Conservation (phyloP, 2,797 vertebrate genomes). For the Halcyon leucocephala region DNA sequence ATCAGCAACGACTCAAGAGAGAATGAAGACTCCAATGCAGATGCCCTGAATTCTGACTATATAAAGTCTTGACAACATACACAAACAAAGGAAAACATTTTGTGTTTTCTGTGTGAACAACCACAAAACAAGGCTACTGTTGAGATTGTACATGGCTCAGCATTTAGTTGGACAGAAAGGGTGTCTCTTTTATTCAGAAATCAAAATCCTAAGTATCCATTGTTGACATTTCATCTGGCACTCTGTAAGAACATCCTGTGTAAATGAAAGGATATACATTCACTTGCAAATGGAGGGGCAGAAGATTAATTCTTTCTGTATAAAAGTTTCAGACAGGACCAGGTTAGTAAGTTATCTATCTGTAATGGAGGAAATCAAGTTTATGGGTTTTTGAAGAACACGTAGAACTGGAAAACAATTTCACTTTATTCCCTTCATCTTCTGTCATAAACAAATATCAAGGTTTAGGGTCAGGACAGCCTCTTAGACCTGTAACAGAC, state of each 20-base stretch:
- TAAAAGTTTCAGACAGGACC: not conserved
- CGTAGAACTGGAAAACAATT: not conserved
- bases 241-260: not conserved
- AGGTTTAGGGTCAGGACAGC: too few species aligned
- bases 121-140: not conserved
- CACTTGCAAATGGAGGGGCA: not conserved
- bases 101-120: not conserved
- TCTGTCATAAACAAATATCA: not conserved
- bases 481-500: too few species aligned
- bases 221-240: not conserved
- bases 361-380: not conserved
- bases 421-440: not conserved
- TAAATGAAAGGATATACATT: not conserved
- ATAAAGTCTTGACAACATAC: not conserved
- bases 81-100: not conserved
- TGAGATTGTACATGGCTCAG: not conserved
- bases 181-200: not conserved
- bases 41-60: not conserved
- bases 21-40: not conserved
- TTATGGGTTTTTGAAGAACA: accelerated
- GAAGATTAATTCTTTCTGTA: not conserved
- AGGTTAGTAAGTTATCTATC: not conserved
- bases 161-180: not conserved
- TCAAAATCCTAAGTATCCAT: not conserved
- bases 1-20: not conserved